Conservation (phyloP, 37 sponge, comb jelly and placozoan species). For the Bolinopsis microptera region DNA sequence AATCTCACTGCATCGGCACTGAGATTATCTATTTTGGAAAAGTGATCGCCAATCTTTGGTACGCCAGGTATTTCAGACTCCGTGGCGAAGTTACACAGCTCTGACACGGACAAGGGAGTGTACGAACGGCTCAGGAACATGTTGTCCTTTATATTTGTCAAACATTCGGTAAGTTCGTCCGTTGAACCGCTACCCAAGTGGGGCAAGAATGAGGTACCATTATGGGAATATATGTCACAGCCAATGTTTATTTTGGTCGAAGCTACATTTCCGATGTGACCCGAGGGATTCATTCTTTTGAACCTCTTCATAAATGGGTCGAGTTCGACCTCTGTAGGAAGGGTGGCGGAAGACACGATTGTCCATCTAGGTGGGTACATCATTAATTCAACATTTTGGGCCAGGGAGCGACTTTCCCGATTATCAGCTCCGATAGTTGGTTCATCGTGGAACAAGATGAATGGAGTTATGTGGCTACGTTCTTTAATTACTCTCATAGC, state of each 20-base stretch:
- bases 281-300: neutral
- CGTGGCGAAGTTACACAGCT: neutral
- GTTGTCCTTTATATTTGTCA: conserved; percentile 16
- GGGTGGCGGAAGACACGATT: conserved; percentile 48
- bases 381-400: conserved; percentile 3
- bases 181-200: neutral
- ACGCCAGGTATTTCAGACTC: neutral
- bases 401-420: neutral
- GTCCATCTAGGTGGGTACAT: conserved; percentile 27
- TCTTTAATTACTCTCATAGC: neutral
- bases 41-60: conserved; percentile 36
- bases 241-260: conserved; percentile 24
- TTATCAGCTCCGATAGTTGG: conserved; percentile 56
- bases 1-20: conserved; percentile 7
- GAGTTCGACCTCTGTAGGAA: conserved; percentile 4
- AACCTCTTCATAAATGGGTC: conserved; percentile 16
- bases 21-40: conserved; percentile 32
- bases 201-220: neutral
- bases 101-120: conserved; percentile 30
- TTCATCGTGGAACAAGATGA: conserved; percentile 56
- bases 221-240: conserved; percentile 17
- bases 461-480: neutral
- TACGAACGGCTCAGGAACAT: conserved; percentile 35
- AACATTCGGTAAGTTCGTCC: neutral
- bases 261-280: neutral